These are phyloP conservation scores for Menura novaehollandiae DNA, from an alignment of 2,113 vertebrate species.

Conservation along the genomic window DNA sequence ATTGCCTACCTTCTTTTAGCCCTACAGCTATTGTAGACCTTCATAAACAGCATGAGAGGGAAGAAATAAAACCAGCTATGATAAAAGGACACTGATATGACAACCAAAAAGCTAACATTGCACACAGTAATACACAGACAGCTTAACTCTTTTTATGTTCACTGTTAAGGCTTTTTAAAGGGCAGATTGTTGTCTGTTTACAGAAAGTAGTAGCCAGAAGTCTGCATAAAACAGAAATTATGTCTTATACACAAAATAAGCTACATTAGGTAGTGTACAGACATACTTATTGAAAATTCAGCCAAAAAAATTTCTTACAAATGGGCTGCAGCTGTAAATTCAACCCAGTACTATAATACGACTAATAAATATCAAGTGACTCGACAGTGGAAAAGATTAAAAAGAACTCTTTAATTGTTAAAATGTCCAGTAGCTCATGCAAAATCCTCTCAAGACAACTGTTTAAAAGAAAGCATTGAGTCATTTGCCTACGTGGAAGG, in stretches of 20 bases:
- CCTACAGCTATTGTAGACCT: neutral
- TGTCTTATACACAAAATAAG: neutral
- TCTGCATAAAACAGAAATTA: neutral
- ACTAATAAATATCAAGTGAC: constrained; percentile 19
- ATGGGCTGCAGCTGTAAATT: constrained; percentile 2
- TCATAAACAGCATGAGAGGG: neutral
- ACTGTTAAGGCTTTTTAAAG: neutral
- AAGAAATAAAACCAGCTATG: neutral
- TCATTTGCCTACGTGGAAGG: constrained; percentile 50
- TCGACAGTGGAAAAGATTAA: neutral
- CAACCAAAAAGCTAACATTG: neutral
- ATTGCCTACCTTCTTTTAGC: neutral
- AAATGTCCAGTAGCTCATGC: neutral
- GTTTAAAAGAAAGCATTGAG: constrained; percentile 47
- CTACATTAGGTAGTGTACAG: neutral
- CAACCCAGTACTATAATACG: neutral
- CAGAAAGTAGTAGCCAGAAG: neutral
- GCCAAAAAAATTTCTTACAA: neutral
- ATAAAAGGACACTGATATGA: neutral
- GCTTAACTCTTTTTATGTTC: neutral
- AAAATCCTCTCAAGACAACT: constrained; percentile 40
- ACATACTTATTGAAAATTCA: neutral
- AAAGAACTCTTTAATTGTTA: constrained; percentile 18
- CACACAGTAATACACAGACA: neutral
- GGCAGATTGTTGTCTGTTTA: neutral